Percentiles rank a stretch among this genome's conserved stretches.
Evolutionary conservation across 2,888 invertebrate species (phyloP).

Genomic region (Ophioninae sp.): DNA sequence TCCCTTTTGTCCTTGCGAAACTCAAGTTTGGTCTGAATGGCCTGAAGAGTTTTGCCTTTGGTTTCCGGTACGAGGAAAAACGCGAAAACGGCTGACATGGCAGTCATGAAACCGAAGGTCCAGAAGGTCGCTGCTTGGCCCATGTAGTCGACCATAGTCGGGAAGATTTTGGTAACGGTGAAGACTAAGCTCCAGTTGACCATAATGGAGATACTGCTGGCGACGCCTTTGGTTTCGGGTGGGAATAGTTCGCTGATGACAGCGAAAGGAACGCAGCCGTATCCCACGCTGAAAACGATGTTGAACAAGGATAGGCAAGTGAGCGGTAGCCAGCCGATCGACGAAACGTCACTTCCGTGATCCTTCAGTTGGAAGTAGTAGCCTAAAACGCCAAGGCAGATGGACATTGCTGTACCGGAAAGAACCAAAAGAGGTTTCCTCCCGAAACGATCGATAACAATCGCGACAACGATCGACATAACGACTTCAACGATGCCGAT

Average conservation of each 20-base stretch:
- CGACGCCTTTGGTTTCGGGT: constrained; percentile 79
- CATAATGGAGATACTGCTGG: constrained; percentile 79
- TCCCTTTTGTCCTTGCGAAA: constrained; percentile 36
- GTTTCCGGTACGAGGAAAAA: constrained; percentile 79
- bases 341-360: constrained; percentile 68
- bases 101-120: constrained; percentile 73
- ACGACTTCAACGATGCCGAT: constrained; percentile 82
- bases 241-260: constrained; percentile 82
- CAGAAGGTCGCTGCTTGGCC: constrained; percentile 75
- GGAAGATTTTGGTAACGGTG: constrained; percentile 77
- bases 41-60: constrained; percentile 78
- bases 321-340: constrained; percentile 80
- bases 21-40: constrained; percentile 76
- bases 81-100: constrained; percentile 73
- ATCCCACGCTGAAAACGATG: constrained; percentile 81
- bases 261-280: constrained; percentile 82
- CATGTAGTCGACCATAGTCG: constrained; percentile 69
- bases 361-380: constrained; percentile 76
- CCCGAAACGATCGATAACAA: constrained; percentile 82
- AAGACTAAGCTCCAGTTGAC: constrained; percentile 80
- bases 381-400: constrained; percentile 77
- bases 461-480: constrained; percentile 77
- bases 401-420: constrained; percentile 80
- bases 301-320: constrained; percentile 79
- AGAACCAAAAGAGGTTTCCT: constrained; percentile 82